These are phyloP conservation scores for Axinella damicornis DNA, from an alignment of 37 sponge, comb jelly and placozoan genomes.

Conservation along the genomic window DNA sequence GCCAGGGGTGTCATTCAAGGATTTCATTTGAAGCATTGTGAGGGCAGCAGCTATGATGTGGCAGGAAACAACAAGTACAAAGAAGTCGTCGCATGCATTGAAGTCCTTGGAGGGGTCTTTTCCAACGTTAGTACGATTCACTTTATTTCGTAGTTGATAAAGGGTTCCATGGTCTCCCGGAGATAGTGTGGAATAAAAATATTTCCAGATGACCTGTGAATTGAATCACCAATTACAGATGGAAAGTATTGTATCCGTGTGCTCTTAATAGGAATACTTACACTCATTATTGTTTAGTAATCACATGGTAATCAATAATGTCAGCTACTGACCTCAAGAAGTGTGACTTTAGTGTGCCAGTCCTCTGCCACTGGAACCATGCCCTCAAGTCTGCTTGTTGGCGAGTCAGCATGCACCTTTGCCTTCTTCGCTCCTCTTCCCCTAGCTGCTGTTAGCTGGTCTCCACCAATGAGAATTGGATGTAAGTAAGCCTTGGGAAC, in stretches of 20 bases:
- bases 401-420: neutral
- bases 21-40: neutral
- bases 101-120: slow-evolving; percentile 23
- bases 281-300: no score
- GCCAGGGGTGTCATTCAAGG: neutral
- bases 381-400: neutral
- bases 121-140: slow-evolving; percentile 29
- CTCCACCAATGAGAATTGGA: slow-evolving; percentile 27
- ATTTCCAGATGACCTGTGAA: slow-evolving; percentile 47
- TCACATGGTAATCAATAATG: no score
- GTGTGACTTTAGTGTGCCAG: slow-evolving; percentile 35
- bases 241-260: no score
- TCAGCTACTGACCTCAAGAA: slow-evolving; percentile 40
- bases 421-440: neutral
- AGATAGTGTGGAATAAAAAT: slow-evolving; percentile 32
- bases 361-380: slow-evolving; percentile 33
- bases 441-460: slow-evolving; percentile 32
- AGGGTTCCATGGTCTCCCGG: slow-evolving; percentile 40
- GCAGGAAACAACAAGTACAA: slow-evolving; percentile 10
- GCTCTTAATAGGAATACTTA: no score
- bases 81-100: slow-evolving; percentile 54
- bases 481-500: slow-evolving; percentile 10
- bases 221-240: no score
- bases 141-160: slow-evolving; percentile 34
- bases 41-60: slow-evolving; percentile 29